Evolutionary conservation across 1,140 invertebrate species (phyloP), one percentile per base, ranked within the genome.

Genomic region (Drosophila auraria): DNA sequence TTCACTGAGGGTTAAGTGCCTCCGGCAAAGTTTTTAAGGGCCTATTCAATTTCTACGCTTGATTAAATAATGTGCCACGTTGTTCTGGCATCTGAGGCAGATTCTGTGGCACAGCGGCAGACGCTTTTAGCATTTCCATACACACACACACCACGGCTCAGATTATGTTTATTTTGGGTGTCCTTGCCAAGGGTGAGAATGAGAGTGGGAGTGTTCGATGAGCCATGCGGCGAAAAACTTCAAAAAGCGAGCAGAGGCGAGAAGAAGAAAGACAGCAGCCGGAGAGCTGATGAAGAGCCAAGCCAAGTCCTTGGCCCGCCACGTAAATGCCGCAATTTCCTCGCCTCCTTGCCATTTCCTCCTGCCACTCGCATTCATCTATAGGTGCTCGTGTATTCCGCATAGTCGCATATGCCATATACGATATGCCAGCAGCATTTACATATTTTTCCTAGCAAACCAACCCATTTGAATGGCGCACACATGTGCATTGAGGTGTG

Each of bases 11-110:
- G 86, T 90, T 90, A 90, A 90, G 86, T 90, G 86, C 75, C 86
- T 77, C 68, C 78, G 82, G 86, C 86, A 90, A 90, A 83, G 83
- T 90, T 90, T 70, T 90, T 86, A 90, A 90, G 86, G 82, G 87
- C 86, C 86, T 90, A 90, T 90, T 90, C 86, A 90, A 90, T 90
- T 90, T 90, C 86, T 82, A 74, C 86, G 86, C 86, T 90, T 90
- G 86, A 90, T 90, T 90, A 90, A 90, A 90, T 90, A 90, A 90
- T 90, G 86, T 90, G 86, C 71, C 82, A 90, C 68, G 80, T 83
- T 87, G 78, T 81, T 83, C 51, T 74, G 74, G 66, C 20, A 50
- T 36, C 57, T 62, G 47, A 57, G 71, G 78, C 59, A 78, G 81
- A 36, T 36, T 11, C 9, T 11, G 33, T 36, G 33, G 33, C 33